phyloP scores from a whole-genome alignment of 2,113 vertebrate species.

The Eulemur macaco region DNA sequence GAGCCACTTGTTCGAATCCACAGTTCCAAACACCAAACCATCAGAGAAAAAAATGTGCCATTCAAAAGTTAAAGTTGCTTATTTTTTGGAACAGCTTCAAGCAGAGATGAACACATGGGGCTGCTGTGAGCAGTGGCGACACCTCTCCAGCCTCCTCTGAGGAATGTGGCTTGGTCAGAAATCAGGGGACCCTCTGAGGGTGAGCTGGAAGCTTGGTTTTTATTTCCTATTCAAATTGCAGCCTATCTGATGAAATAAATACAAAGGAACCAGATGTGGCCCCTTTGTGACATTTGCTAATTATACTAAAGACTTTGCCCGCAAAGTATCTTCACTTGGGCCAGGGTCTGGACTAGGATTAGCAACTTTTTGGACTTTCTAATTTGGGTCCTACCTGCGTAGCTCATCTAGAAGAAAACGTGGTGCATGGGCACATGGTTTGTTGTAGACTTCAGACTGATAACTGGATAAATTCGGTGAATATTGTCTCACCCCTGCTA shows the following conservation, averaged over 20 bases:
- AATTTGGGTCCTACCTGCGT: not conserved
- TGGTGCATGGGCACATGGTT: not conserved
- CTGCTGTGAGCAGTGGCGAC: not conserved
- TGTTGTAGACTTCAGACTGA: not conserved
- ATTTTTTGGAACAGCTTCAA: not conserved
- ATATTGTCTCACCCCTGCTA: not conserved
- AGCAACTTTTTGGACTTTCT: not conserved
- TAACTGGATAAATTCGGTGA: not conserved
- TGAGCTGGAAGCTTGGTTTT: not conserved
- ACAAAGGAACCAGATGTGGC: not conserved
- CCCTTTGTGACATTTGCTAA: not conserved
- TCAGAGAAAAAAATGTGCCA: not conserved
- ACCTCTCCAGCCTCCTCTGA: not conserved
- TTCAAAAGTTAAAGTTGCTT: not conserved
- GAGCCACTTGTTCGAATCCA: not conserved
- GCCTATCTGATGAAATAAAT: not conserved
- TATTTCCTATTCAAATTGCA: slow-evolving; percentile 23
- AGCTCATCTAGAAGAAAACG: not conserved
- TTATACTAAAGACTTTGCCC: not conserved
- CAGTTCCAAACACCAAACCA: not conserved
- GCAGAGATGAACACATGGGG: not conserved
- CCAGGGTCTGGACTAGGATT: not conserved
- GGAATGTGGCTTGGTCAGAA: not conserved
- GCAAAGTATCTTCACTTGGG: not conserved
- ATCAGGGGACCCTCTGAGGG: not conserved